These are phyloP conservation scores for Microtus californicus DNA, from an alignment of 2,797 vertebrate genomes.

Conservation along the genomic window DNA sequence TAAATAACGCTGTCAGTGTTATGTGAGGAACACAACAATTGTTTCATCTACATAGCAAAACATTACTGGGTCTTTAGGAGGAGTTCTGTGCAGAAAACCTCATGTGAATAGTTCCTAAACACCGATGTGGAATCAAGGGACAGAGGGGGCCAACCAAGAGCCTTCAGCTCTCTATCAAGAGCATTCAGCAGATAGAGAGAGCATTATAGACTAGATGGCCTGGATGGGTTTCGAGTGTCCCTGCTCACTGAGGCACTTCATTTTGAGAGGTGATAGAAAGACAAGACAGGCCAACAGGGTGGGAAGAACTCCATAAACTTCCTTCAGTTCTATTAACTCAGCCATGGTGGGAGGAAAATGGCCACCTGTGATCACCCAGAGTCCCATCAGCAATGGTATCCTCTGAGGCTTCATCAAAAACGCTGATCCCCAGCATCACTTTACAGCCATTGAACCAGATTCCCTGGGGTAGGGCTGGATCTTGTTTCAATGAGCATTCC, in stretches of 20 bases:
- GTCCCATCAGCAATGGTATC: neutral
- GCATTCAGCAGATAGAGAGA: neutral
- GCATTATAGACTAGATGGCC: neutral
- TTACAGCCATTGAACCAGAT: neutral
- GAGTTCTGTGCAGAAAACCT: neutral
- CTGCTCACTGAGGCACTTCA: neutral
- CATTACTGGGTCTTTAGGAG: constrained; percentile 28
- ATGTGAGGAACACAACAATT: constrained; percentile 20
- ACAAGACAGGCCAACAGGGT: neutral
- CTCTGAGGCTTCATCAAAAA: neutral
- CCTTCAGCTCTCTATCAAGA: neutral
- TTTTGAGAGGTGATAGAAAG: neutral
- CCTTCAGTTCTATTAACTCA: neutral
- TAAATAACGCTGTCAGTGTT: neutral
- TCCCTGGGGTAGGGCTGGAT: neutral
- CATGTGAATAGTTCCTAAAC: neutral
- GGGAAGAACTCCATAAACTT: neutral
- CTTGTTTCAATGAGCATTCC: neutral
- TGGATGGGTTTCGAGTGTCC: neutral
- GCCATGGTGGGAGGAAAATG: neutral
- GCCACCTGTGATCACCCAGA: neutral
- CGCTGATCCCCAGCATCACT: neutral
- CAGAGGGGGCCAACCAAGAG: neutral
- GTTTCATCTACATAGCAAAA: constrained; percentile 25
- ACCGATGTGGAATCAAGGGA: neutral